Percentiles rank a stretch among this genome's conserved stretches.
Conservation (phyloP, 2,797 vertebrate species). For the Acipenser ruthenus region DNA sequence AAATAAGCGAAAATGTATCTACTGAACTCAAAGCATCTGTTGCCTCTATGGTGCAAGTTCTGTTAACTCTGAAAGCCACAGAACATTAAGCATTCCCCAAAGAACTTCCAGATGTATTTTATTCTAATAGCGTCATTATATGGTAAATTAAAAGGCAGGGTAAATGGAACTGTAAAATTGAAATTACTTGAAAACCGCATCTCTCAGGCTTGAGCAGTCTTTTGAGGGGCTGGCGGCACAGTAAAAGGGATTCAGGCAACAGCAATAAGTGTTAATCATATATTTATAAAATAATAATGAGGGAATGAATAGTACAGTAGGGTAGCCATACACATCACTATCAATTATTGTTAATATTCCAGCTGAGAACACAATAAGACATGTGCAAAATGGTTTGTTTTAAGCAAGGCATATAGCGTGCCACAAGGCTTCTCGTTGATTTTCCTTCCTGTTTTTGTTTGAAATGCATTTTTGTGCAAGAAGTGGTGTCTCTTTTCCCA, state of each 20-base stretch:
- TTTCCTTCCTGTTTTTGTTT: conserved; percentile 25
- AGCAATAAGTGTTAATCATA: conserved; percentile 94
- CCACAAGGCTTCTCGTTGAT: conserved; percentile 10
- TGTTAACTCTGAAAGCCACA: conserved; percentile 87
- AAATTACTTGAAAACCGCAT: conserved; percentile 81
- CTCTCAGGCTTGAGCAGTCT: conserved; percentile 91
- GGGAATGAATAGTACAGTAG: conserved; percentile 86
- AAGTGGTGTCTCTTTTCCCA: conserved; percentile 16
- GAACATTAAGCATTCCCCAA: conserved; percentile 95
- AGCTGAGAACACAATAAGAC: conserved; percentile 67
- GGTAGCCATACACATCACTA: conserved; percentile 81
- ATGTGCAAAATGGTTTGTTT: conserved; percentile 75
- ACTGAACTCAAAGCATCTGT: conserved; percentile 95
- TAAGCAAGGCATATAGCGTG: conserved; percentile 36
- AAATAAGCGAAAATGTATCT: conserved; percentile 63
- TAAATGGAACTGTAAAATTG: conserved; percentile 98
- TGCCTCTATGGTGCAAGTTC: conserved; percentile 82
- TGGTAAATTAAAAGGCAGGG: conserved; percentile 97
- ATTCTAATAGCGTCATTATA: conserved; percentile 98
- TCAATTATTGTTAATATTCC: conserved; percentile 73
- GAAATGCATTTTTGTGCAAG: background rate
- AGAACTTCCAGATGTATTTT: conserved; percentile 99
- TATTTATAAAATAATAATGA: conserved; percentile 98
- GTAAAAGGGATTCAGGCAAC: conserved; percentile 85
- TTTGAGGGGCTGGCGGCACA: conserved; percentile 83